Evolutionary conservation across 2,113 vertebrate genomes (phyloP).

Genomic region (Scortum barcoo): DNA sequence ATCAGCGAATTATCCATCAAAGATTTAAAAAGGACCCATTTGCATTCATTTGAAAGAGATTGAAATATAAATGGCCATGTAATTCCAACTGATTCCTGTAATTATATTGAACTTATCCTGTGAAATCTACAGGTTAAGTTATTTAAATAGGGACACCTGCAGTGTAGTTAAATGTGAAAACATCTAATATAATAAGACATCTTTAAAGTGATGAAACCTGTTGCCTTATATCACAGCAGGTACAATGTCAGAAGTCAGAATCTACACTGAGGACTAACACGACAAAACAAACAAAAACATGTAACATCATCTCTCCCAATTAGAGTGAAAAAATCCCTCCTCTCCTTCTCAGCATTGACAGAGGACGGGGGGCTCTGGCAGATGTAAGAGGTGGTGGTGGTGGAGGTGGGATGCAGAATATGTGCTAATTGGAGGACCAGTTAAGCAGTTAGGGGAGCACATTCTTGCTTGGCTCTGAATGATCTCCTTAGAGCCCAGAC

Average conservation of each 20-base stretch:
- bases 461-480: constrained; percentile 86
- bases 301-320: constrained; percentile 42
- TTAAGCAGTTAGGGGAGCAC: constrained; percentile 86
- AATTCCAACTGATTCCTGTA: constrained; percentile 45
- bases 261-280: constrained; percentile 16
- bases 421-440: constrained; percentile 86
- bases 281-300: constrained; percentile 56
- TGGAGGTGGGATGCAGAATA: constrained; percentile 57
- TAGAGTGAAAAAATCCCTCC: constrained; percentile 20
- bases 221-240: neutral
- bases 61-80: constrained; percentile 47
- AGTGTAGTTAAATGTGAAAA: neutral
- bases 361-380: constrained; percentile 25
- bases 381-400: constrained; percentile 46
- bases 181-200: neutral
- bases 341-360: constrained; percentile 13
- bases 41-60: constrained; percentile 57
- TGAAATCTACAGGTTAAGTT: constrained; percentile 15
- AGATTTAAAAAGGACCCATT: constrained; percentile 61
- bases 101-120: constrained; percentile 29
- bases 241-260: constrained; percentile 6
- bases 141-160: neutral
- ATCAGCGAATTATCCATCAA: constrained; percentile 88
- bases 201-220: neutral
- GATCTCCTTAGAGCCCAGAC: constrained; percentile 89